phyloP scores from a whole-genome alignment of 2,888 invertebrate genomes.

The Mechanitis mazaeus region DNA sequence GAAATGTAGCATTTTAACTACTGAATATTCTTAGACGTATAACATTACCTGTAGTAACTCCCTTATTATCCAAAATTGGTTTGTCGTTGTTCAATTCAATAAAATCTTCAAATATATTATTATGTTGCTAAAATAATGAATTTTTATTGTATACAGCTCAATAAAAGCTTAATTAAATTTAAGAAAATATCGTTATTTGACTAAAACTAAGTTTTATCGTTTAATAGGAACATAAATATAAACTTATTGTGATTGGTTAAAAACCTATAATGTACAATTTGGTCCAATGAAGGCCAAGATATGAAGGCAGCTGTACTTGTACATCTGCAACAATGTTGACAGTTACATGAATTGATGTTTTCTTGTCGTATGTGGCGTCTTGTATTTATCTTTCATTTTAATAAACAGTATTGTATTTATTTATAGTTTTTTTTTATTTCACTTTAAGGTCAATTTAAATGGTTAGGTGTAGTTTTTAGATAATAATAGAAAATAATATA shows the following conservation, averaged over 20 bases:
- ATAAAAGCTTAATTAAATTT: no score
- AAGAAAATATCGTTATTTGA: no score
- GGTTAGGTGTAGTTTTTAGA: conserved; percentile 34
- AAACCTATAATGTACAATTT: conserved; percentile 6
- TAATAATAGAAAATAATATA: conserved; percentile 48
- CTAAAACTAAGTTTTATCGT: no score
- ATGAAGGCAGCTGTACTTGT: conserved; percentile 13
- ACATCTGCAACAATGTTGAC: conserved; percentile 22
- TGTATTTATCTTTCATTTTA: conserved; percentile 59
- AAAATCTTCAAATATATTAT: no score
- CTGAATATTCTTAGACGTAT: no score
- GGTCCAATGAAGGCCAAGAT: conserved; percentile 12
- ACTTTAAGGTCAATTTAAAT: conserved; percentile 38
- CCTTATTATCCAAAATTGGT: no score
- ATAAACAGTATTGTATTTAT: conserved; percentile 47
- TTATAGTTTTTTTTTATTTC: conserved; percentile 38
- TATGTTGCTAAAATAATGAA: no score
- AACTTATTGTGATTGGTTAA: conserved; percentile 11
- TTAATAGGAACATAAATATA: conserved; percentile 3
- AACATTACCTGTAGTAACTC: no score
- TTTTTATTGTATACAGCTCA: no score
- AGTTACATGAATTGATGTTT: conserved; percentile 21
- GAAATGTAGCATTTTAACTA: no score
- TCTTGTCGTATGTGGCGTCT: conserved; percentile 51
- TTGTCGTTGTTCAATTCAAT: no score